A percentile compares a stretch with the other conserved stretches of the same genome.
Conservation (phyloP, 2,888 invertebrate genomes). For the Chrysomela aeneicollis region DNA sequence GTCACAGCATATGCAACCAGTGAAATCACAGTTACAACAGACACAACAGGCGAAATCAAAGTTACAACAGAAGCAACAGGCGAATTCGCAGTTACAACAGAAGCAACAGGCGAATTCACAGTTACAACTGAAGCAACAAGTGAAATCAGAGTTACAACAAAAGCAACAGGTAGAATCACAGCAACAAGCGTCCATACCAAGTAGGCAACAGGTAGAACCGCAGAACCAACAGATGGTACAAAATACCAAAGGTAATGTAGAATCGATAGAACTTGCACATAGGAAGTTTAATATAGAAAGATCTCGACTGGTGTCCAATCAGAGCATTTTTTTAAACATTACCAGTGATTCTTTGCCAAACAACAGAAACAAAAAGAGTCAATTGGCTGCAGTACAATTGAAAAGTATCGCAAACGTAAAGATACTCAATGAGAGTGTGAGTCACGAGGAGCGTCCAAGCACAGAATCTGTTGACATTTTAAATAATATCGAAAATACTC, state of each 20-base stretch:
- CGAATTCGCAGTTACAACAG: background rate
- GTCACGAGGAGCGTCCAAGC: constrained; percentile 16
- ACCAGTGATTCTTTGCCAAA: constrained; percentile 5
- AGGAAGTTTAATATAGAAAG: constrained; percentile 19
- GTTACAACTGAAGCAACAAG: background rate
- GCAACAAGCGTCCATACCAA: background rate
- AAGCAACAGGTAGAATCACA: too few species aligned
- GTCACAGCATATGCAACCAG: too few species aligned
- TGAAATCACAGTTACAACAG: too few species aligned
- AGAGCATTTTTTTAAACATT: constrained; percentile 18
- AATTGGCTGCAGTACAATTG: constrained; percentile 4
- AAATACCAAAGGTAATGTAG: background rate
- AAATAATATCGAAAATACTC: background rate
- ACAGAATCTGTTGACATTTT: background rate
- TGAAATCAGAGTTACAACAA: too few species aligned
- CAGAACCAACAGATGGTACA: background rate
- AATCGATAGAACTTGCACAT: background rate
- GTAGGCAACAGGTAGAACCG: background rate
- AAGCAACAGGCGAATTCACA: background rate
- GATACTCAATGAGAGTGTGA: constrained; percentile 19
- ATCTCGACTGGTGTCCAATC: constrained; percentile 17
- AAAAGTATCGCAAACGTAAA: constrained; percentile 24
- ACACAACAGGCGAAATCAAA: background rate
- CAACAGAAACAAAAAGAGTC: constrained; percentile 25
- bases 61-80: background rate